phyloP scores from a whole-genome alignment of 2,888 invertebrate genomes.

The Caenorhabditis plicata region DNA sequence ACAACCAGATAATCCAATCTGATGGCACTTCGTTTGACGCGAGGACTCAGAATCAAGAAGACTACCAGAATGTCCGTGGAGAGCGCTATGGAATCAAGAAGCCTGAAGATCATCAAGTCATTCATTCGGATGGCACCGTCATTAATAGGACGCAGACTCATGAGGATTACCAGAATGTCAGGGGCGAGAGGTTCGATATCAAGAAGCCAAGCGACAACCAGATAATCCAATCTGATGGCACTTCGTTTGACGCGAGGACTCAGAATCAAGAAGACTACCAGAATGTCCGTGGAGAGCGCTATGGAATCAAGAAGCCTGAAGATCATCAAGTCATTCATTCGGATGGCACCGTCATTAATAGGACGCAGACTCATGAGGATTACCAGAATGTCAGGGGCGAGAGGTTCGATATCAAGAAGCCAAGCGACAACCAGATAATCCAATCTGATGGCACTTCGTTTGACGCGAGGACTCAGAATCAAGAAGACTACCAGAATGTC shows the following conservation, averaged over 20 bases:
- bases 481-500: not conserved
- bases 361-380: not conserved
- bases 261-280: slow-evolving; percentile 1
- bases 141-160: not conserved
- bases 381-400: not conserved
- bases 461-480: not conserved
- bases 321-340: not conserved
- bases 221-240: not conserved
- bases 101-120: not conserved
- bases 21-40: not conserved
- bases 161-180: not conserved
- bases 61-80: not conserved
- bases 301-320: not conserved
- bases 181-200: not conserved
- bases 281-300: not conserved
- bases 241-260: not conserved
- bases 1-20: not conserved
- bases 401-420: not conserved
- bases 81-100: not conserved
- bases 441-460: not conserved
- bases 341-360: not conserved
- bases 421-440: not conserved
- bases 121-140: not conserved
- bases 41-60: slow-evolving; percentile 1
- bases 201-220: not conserved